These are phyloP conservation scores for Suricata suricatta DNA, from an alignment of 2,113 vertebrate genomes.

Conservation along the genomic window DNA sequence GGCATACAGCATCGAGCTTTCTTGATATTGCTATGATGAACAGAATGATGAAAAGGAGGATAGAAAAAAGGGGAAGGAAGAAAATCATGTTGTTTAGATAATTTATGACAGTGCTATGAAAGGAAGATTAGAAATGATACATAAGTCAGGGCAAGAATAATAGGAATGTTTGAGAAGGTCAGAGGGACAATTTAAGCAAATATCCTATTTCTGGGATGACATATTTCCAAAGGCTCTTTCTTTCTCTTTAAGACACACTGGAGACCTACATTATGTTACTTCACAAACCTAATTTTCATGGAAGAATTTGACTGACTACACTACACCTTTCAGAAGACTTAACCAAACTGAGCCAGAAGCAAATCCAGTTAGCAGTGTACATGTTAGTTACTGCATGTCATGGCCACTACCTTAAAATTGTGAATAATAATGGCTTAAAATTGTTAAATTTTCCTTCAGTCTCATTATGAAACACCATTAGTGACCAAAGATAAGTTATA, in stretches of 20 bases:
- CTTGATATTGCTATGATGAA: background rate
- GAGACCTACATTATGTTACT: background rate
- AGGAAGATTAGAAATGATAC: background rate
- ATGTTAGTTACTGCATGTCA: background rate
- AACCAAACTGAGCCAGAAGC: background rate
- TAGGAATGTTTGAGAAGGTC: background rate
- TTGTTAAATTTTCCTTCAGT: background rate
- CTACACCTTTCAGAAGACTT: background rate
- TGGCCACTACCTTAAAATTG: background rate
- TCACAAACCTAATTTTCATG: background rate
- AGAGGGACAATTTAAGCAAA: background rate
- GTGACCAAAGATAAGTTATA: background rate
- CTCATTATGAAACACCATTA: background rate
- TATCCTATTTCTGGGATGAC: background rate
- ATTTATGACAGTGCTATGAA: background rate
- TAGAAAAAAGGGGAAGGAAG: background rate
- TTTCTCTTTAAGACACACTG: background rate
- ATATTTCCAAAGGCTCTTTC: background rate
- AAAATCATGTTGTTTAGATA: background rate
- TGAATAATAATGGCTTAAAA: background rate
- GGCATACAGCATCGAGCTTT: rapidly evolving
- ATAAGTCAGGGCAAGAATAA: background rate
- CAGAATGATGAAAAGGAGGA: background rate
- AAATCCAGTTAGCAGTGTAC: background rate
- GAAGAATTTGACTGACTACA: background rate